Evolutionary conservation across 2,888 invertebrate genomes (phyloP).

Genomic region (Crepidodera aurea): DNA sequence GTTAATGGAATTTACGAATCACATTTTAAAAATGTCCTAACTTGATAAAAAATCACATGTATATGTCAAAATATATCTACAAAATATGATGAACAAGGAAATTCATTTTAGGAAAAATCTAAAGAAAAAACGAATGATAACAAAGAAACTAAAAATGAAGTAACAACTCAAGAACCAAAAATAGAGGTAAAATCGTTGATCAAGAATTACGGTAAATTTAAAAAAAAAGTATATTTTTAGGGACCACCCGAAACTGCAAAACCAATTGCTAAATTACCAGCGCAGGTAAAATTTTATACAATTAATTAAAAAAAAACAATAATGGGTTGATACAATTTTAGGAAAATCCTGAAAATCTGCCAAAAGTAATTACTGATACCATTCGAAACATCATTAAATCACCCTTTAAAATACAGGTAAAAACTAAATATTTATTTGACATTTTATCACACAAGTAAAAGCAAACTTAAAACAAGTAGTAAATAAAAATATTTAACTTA

Average conservation of each 20-base stretch:
- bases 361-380: background rate
- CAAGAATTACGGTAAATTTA: no score
- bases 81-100: background rate
- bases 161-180: no score
- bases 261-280: background rate
- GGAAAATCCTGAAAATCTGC: background rate
- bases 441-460: constrained; percentile 1
- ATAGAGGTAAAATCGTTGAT: no score
- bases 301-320: no score
- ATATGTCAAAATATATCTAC: background rate
- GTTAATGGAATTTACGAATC: no score
- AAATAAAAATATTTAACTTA: background rate
- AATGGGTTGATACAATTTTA: no score
- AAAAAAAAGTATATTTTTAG: background rate
- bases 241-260: background rate
- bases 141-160: no score
- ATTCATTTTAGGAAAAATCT: background rate
- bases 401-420: constrained; percentile 6
- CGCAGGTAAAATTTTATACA: constrained; percentile 3
- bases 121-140: background rate
- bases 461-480: background rate
- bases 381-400: background rate
- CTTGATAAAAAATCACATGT: background rate
- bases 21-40: no score
- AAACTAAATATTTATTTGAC: background rate